Evolutionary conservation across 2,888 invertebrate species (phyloP).

Genomic region (Diogma glabrata): DNA sequence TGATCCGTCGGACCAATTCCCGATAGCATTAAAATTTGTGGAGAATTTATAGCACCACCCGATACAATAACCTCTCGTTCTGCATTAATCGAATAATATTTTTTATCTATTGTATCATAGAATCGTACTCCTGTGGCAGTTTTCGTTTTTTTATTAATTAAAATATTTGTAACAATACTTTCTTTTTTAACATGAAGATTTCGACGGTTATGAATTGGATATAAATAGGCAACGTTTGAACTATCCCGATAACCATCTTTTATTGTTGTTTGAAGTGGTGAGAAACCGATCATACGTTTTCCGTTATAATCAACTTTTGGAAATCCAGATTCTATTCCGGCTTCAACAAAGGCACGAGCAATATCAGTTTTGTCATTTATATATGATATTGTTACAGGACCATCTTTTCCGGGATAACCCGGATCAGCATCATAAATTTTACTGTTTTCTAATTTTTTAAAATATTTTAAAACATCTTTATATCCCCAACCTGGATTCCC

Average conservation of each 20-base stretch:
- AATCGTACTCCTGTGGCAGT: constrained; percentile 45
- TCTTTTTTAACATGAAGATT: constrained; percentile 47
- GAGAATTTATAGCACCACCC: constrained; percentile 67
- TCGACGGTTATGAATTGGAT: constrained; percentile 37
- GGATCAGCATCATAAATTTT: constrained; percentile 41
- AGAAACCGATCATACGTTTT: constrained; percentile 46
- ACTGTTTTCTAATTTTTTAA: constrained; percentile 64
- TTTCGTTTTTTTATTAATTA: constrained; percentile 40
- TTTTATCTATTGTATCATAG: constrained; percentile 30
- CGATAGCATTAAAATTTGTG: constrained; percentile 71
- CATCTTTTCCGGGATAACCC: constrained; percentile 41
- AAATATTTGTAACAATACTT: constrained; percentile 42
- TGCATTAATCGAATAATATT: constrained; percentile 39
- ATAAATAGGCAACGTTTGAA: constrained; percentile 48
- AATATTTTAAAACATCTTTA: constrained; percentile 59
- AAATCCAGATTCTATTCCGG: constrained; percentile 49
- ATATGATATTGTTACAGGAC: constrained; percentile 44
- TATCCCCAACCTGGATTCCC: constrained; percentile 67
- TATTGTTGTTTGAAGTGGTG: constrained; percentile 48
- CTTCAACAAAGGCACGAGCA: constrained; percentile 49
- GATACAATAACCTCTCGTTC: constrained; percentile 59
- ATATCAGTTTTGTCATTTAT: constrained; percentile 46
- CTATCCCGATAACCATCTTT: constrained; percentile 45
- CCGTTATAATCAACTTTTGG: constrained; percentile 57
- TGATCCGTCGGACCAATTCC: constrained; percentile 55